Percentiles rank a stretch among this genome's conserved stretches.
Conservation (phyloP, 2,113 vertebrate genomes). For the Chaetops frenatus region DNA sequence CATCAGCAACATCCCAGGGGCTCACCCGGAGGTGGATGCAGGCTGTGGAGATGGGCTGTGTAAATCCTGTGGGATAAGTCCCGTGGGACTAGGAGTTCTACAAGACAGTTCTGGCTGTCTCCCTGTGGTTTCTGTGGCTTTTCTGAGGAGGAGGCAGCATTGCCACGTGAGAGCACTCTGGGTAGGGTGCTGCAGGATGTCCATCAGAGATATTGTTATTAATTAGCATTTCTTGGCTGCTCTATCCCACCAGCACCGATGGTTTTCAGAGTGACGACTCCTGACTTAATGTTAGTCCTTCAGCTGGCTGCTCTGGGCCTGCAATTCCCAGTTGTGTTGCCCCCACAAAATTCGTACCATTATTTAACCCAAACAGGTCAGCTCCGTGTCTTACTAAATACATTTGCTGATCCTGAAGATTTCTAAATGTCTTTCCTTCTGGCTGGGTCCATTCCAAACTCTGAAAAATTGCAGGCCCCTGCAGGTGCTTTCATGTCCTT, state of each 20-base stretch:
- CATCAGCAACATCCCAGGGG: neutral
- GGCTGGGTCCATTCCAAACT: neutral
- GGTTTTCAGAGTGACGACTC: neutral
- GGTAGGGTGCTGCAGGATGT: neutral
- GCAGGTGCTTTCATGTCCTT: constrained; percentile 12
- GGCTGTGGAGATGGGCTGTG: neutral
- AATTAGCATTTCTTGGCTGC: neutral
- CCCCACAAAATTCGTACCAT: neutral
- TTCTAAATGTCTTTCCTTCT: neutral
- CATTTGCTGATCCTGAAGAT: neutral
- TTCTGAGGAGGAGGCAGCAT: neutral
- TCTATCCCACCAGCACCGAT: neutral
- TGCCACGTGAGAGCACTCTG: neutral
- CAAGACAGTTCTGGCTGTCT: neutral
- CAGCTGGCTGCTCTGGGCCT: neutral
- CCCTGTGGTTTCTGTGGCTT: neutral
- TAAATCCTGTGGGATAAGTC: neutral
- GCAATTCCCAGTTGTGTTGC: neutral
- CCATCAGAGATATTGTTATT: neutral
- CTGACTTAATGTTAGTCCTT: neutral
- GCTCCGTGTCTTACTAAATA: neutral
- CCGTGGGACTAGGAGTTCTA: neutral
- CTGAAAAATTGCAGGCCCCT: neutral
- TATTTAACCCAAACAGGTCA: neutral
- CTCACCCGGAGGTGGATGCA: accelerated